Evolutionary conservation across 1,140 invertebrate genomes (phyloP), one percentile per base, ranked within the genome.

Genomic region (Penaeus indicus): DNA sequence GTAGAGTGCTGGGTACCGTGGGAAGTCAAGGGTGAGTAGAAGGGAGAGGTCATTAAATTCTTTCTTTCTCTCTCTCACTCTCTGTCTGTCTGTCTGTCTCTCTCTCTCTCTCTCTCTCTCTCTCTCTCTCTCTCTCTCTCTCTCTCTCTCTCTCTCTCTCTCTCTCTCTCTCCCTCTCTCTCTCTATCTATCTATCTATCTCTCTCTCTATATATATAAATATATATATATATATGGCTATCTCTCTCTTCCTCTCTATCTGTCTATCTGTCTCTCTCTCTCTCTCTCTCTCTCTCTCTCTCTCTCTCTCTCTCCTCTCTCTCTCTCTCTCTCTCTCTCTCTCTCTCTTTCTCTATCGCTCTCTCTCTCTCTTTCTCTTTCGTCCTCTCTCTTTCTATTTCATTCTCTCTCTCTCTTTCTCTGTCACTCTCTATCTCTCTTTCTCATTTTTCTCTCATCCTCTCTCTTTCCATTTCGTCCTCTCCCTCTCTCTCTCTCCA

Each of bases 101-200:
- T 72, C 1, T 18, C 22, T 25, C n/a, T 72, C 22, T 72, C 10
- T 27, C 69, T 72, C 1, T 72, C 69, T 72, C 69, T 72, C 69
- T 72, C 67, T 72, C 67, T 72, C 67, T 72, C 67, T 72, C 67
- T n/a, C 67, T 72, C 67, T 72, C 67, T 22, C 1, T 25, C 38
- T 42, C 38, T 42, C 38, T 38, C 38, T 38, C 38, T 38, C 38
- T 3, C 38, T 3, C 38, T 38, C 5, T 5, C 5, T 1, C 5
- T 5, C 5, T 5, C 5, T 5, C 5, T 5, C 5, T 5, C 5
- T 5, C 5, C 1, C 5, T 5, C 5, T 5, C 1, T 5, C 5
- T 5, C 5, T 38, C 7, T 47, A 4, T 47, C 11, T 10, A 47
- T 13, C 7, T 13, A 47, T 47, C 47, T 32, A 32, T 32, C 32